These are phyloP conservation scores for Montipora capricornis DNA, from an alignment of 64 coral and sea anemone species.

Conservation along the genomic window DNA sequence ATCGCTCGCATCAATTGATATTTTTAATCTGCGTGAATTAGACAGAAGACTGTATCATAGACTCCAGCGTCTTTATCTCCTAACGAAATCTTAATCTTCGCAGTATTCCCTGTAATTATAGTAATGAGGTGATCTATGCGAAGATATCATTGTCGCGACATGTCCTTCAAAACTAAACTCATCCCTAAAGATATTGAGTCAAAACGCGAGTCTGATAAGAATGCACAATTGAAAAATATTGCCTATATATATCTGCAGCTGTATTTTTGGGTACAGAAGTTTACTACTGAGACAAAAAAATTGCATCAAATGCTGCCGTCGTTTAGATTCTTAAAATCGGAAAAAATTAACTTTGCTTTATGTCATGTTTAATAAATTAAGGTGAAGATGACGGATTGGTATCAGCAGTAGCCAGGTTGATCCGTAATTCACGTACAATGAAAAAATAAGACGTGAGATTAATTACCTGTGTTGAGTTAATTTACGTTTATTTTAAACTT, in stretches of 20 bases:
- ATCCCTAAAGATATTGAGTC: not conserved
- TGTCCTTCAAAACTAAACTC: not conserved
- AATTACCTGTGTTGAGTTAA: constrained; percentile 12
- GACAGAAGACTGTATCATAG: not conserved
- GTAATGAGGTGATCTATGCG: not conserved
- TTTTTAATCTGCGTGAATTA: not conserved
- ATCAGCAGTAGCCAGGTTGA: not conserved
- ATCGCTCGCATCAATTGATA: too few relatives aligned
- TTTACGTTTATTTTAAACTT: constrained; percentile 38
- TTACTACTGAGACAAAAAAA: not conserved
- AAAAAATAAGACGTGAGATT: constrained; percentile 32
- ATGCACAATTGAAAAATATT: not conserved
- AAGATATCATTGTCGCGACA: not conserved
- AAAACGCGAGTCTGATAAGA: not conserved
- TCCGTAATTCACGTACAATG: not conserved
- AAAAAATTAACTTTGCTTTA: not conserved
- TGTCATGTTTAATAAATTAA: not conserved
- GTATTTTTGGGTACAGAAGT: not conserved
- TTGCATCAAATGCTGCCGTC: not conserved
- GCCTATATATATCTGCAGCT: not conserved
- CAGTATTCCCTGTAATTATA: not conserved
- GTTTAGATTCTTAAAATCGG: not conserved
- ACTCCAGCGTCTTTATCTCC: not conserved
- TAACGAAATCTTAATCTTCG: not conserved
- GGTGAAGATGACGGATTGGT: not conserved